Base-by-base conservation (phyloP, 2,113 vertebrate species). In the Tretioscincus oriximinensis region DNA sequence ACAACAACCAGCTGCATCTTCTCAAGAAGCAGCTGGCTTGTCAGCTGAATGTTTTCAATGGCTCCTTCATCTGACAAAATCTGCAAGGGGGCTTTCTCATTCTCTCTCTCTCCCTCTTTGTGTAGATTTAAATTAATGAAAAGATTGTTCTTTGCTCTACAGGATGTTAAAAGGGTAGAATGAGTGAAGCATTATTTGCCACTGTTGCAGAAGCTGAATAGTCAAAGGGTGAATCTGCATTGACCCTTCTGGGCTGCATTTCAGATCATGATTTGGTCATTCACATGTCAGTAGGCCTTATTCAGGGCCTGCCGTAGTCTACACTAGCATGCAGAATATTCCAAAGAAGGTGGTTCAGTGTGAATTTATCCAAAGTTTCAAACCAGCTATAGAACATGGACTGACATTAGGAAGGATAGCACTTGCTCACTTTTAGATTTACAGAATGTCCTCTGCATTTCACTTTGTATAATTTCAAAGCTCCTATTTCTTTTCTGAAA, bases 11-110 rank as follows among this genome's bases (percentile, higher is more conserved):
- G 76, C 85, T 89, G 86, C 49, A 14, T 88, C 82, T 91, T 88
- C 90, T 90, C 90, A 86, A 88, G 88, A 88, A 88, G 85, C 87
- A 84, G 87, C 82, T 83, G 90, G 80, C 78, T 88, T 89, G 87
- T 90, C 87, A 87, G 78, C 78, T 78, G 87, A 92, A 90, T 84
- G 73, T 81, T 86, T 88, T 90, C 89, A 89, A 87, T 89, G 88
- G 85, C 83, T 88, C 80, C 84, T 82, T 87, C 87, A 86, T 85
- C 78, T 88, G 85, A 83, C 83, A 89, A 84, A 88, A 85, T 81
- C 84, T 90, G 84, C 83, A 84, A 86, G 82, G 86, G 84, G 86
- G 18, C 26, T 65, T 10, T 65, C 3, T 65, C 64, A 12, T 14
- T 41, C 67, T n/a, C 28, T 35, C 31, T 64, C 79, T 83, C 80